Evolutionary conservation across 92 coral and sea anemone genomes (phyloP), one percentile per base, ranked within the genome.

Genomic region (Chrysogorgia sp.): DNA sequence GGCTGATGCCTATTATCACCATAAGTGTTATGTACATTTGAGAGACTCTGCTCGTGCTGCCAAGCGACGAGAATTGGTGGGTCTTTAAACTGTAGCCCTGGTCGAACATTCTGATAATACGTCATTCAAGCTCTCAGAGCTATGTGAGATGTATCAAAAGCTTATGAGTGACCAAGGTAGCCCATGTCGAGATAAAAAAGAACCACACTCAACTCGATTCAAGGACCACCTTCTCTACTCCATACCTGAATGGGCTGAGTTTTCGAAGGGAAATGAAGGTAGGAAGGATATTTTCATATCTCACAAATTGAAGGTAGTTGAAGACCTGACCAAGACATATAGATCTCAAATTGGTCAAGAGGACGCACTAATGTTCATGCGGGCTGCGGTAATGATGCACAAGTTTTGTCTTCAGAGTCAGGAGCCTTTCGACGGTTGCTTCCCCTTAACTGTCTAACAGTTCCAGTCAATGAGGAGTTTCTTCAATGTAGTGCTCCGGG

Each of bases 91-190:
- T n/a, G n/a, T n/a, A n/a, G n/a, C n/a, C n/a, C n/a, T n/a, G n/a
- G n/a, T n/a, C n/a, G n/a, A n/a, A n/a, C n/a, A n/a, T n/a, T n/a
- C n/a, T n/a, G n/a, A n/a, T n/a, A n/a, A n/a, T n/a, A n/a, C n/a
- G n/a, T n/a, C n/a, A n/a, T n/a, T n/a, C 57, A 49, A 49, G 57
- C 57, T 49, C 57, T 49, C 57, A 2, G 57, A 49, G 57, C 57
- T 49, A 49, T 24, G 57, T 10, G 13, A 49, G 13, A 49, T 49
- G 57, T 49, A 49, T 10, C 3, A 49, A 49, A 49, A 49, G 57
- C 57, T 49, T 1, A 49, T 49, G 57, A 49, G 13, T 49, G 57
- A 49, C 22, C n/a, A n/a, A n/a, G n/a, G n/a, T n/a, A n/a, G n/a
- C n/a, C n/a, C n/a, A n/a, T n/a, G n/a, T n/a, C n/a, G n/a, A n/a